phyloP scores from a whole-genome alignment of 2,888 invertebrate species.

The Mesoligia furuncula region DNA sequence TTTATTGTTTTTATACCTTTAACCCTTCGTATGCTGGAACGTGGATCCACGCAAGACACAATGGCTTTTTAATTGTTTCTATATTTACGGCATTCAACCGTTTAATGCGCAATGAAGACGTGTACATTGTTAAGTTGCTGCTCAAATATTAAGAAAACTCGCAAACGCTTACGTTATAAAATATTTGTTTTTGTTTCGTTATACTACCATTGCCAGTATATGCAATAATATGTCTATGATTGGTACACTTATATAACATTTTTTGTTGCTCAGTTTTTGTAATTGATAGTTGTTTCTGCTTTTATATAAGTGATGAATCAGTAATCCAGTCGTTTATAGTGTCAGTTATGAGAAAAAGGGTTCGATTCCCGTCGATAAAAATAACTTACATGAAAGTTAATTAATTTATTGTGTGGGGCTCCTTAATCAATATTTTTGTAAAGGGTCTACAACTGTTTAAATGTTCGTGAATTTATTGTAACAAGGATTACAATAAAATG shows the following conservation, averaged over 20 bases:
- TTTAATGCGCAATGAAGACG: neutral
- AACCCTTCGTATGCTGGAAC: neutral
- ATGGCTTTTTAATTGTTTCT: neutral
- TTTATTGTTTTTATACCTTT: neutral
- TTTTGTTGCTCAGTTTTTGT: conserved; percentile 29
- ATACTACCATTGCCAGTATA: conserved; percentile 23
- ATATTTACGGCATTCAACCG: neutral
- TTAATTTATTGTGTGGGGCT: neutral
- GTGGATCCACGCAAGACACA: neutral
- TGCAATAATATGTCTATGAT: conserved; percentile 13
- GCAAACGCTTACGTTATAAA: neutral
- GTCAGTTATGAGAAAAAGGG: neutral
- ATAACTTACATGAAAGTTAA: neutral
- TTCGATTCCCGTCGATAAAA: conserved; percentile 12
- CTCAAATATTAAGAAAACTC: neutral
- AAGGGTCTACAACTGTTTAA: neutral
- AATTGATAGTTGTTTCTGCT: conserved; percentile 4
- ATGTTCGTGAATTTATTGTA: neutral
- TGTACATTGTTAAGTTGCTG: neutral
- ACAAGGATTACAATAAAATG: neutral
- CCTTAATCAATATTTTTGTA: no score
- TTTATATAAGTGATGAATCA: conserved; percentile 1
- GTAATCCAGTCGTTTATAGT: neutral
- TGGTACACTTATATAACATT: conserved; percentile 13
- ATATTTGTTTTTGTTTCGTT: neutral